A percentile compares a stretch with the other conserved stretches of the same genome.
These are phyloP conservation scores for Drosophila merina DNA, from an alignment of 2,888 invertebrate species.

Conservation along the genomic window DNA sequence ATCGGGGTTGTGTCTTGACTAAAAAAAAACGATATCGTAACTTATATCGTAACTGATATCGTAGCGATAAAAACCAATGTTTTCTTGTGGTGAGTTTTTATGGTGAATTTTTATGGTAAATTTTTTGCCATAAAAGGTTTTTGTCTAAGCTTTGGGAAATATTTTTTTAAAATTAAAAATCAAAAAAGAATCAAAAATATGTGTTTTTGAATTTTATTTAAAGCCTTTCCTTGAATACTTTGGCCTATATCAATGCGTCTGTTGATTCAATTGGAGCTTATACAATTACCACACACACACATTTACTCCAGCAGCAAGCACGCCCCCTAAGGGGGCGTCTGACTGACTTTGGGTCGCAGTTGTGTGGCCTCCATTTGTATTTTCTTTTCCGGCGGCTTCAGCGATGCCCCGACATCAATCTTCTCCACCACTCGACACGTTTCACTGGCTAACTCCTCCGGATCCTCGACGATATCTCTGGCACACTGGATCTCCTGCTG, in stretches of 20 bases:
- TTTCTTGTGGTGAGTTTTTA: not conserved
- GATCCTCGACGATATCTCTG: constrained; percentile 18
- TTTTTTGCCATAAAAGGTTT: not conserved
- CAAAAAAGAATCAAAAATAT: not conserved
- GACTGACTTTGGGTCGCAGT: constrained; percentile 7
- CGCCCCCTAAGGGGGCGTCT: constrained; percentile 5
- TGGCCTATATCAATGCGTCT: not conserved
- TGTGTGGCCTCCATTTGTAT: not conserved
- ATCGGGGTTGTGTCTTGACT: not conserved
- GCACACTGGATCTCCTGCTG: constrained; percentile 4
- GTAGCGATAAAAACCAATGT: no score
- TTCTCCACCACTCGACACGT: constrained; percentile 19
- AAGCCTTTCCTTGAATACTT: not conserved
- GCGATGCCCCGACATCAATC: not conserved
- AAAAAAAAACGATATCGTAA: no score
- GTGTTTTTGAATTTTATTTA: not conserved
- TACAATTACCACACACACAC: not conserved
- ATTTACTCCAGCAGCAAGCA: no score
- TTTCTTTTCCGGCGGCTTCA: not conserved
- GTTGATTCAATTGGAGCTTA: not conserved
- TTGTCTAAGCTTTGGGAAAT: not conserved
- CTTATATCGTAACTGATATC: no score
- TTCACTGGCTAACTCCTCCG: constrained; percentile 22
- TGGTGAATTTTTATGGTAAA: not conserved
- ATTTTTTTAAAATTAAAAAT: not conserved